These are phyloP conservation scores for Diarsia brunnea DNA, from an alignment of 2,888 invertebrate genomes.

Conservation along the genomic window DNA sequence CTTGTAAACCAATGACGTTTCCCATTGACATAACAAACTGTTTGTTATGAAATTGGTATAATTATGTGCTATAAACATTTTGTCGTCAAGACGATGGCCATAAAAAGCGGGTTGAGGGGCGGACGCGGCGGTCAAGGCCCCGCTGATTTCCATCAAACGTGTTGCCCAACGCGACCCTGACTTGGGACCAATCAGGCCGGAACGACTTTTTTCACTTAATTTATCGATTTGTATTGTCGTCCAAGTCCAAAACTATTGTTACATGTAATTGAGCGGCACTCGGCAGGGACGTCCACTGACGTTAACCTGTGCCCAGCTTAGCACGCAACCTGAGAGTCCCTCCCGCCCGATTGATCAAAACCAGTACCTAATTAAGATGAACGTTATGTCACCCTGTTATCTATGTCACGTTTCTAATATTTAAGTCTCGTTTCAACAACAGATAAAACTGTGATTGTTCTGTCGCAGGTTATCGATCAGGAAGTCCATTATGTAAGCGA, in stretches of 20 bases:
- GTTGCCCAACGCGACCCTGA: constrained; percentile 89
- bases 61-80: constrained; percentile 64
- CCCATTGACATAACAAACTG: constrained; percentile 58
- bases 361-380: constrained; percentile 8
- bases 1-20: constrained; percentile 42
- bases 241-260: constrained; percentile 58
- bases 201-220: constrained; percentile 86
- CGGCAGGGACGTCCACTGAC: constrained; percentile 25
- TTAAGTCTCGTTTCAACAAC: constrained; percentile 46
- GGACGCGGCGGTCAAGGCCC: constrained; percentile 84
- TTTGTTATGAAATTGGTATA: constrained; percentile 63
- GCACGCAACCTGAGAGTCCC: background rate
- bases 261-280: constrained; percentile 39
- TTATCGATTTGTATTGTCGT: constrained; percentile 79
- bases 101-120: constrained; percentile 84
- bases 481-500: constrained; percentile 50
- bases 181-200: constrained; percentile 87
- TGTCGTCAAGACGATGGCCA: constrained; percentile 71
- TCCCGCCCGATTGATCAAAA: background rate
- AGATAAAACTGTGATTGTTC: constrained; percentile 49
- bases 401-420: constrained; percentile 31
- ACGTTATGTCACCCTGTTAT: constrained; percentile 37
- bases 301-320: background rate
- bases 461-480: constrained; percentile 58
- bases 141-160: constrained; percentile 81